Conservation (phyloP, 2,888 invertebrate genomes). For the Vanessa cardui region DNA sequence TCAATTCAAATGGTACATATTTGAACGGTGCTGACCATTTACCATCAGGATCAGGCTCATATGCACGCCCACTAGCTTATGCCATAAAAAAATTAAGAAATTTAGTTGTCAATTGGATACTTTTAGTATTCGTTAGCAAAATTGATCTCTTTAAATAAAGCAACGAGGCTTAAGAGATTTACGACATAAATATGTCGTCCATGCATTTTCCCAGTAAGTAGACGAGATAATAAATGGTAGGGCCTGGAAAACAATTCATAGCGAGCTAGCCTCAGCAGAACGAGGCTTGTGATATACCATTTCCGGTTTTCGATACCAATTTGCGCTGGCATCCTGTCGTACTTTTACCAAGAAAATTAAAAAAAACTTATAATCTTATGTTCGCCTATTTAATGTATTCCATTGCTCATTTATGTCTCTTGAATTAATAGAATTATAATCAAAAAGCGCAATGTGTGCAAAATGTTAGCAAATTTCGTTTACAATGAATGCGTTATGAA, state of each 20-base stretch:
- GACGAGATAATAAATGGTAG: conserved; percentile 6
- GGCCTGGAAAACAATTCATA: conserved; percentile 36
- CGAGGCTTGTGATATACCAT: conserved; percentile 44
- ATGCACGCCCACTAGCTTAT: too few species aligned
- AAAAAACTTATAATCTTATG: conserved; percentile 3
- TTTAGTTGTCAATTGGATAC: neutral
- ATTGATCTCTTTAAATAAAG: too few species aligned
- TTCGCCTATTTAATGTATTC: neutral
- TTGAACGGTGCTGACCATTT: too few species aligned
- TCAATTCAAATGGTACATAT: too few species aligned
- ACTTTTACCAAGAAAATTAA: conserved; percentile 22
- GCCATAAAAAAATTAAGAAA: too few species aligned
- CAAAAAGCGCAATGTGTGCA: neutral
- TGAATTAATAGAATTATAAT: neutral
- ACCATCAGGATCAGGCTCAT: too few species aligned
- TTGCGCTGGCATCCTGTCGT: conserved; percentile 46
- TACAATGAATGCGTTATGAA: neutral
- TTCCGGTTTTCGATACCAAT: conserved; percentile 49
- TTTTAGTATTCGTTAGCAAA: neutral
- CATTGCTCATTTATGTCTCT: conserved; percentile 17
- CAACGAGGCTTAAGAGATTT: neutral
- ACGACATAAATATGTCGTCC: neutral
- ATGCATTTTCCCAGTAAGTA: neutral
- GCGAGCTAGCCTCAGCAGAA: conserved; percentile 36
- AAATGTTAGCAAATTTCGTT: neutral